phyloP scores from a whole-genome alignment of 2,888 invertebrate species.

The Drosophila engyochracea region DNA sequence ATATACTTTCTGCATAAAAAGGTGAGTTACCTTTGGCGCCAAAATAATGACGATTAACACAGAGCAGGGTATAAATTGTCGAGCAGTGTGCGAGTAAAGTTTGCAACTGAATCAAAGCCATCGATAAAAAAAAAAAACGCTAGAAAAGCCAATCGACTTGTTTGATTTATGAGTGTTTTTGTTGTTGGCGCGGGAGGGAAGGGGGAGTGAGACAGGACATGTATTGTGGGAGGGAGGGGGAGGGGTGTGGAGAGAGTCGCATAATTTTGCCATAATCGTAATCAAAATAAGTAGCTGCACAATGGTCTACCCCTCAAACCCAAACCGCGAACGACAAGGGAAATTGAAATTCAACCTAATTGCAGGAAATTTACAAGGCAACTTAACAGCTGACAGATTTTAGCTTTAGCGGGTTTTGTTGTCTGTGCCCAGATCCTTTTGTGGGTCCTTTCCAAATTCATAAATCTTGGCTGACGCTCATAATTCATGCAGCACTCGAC shows the following conservation, averaged over 20 bases:
- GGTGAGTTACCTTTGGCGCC: background rate
- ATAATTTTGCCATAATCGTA: conserved; percentile 54
- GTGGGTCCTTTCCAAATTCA: conserved; percentile 64
- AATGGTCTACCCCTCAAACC: background rate
- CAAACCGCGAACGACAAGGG: conserved; percentile 22
- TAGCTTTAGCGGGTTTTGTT: conserved; percentile 35
- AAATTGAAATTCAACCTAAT: conserved; percentile 85
- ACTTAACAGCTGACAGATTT: conserved; percentile 77
- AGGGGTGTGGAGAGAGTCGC: background rate
- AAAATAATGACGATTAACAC: background rate
- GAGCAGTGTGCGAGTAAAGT: conserved; percentile 19
- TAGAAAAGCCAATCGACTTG: conserved; percentile 41
- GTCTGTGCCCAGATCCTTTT: conserved; percentile 50
- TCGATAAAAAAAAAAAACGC: conserved; percentile 37
- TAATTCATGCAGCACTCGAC: conserved; percentile 82
- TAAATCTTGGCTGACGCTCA: conserved; percentile 83
- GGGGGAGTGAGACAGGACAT: background rate
- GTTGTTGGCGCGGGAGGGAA: background rate
- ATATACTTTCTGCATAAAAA: background rate
- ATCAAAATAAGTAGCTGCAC: conserved; percentile 75
- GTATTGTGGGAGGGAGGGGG: background rate
- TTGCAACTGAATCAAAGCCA: conserved; percentile 20
- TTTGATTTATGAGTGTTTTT: conserved; percentile 54
- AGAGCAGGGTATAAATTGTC: background rate
- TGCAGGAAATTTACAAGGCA: conserved; percentile 82